Base-by-base conservation (phyloP, 2,797 vertebrate species). In the Anas acuta region DNA sequence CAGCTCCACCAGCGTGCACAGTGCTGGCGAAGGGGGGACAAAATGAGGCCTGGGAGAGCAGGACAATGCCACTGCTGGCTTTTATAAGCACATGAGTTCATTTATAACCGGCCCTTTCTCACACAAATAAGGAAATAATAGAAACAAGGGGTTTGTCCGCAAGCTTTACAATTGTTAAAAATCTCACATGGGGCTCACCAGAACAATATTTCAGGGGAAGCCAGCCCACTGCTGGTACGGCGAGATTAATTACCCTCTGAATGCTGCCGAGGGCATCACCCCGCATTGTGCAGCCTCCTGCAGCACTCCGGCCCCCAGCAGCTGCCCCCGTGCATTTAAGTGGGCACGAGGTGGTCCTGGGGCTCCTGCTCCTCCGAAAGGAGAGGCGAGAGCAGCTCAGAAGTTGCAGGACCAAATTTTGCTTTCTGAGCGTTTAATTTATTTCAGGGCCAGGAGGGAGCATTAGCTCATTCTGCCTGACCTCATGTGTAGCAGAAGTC, bases 391-490 rank as follows among this genome's bases (percentile, higher is more conserved):
- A 14, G 32, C 16, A 47, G 49, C 39, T 75, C 25, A 76, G 53
- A 70, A 73, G n/a, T 23, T 78, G 45, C 43, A 75, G 86, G 71
- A 74, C 54, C 26, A 67, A 73, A 73, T 49, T 69, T 12, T 66
- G 18, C 84, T 90, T 69, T 70, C 88, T 77, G 81, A 54, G 58
- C 82, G 41, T 61, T 67, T 45, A 13, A 74, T 89, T 28, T 35
- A 45, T 6, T 91, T 77, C 62, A 3, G 11, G 35, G 84, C 88
- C 90, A 95, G 90, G 93, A 92, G 86, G 90, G 84, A 96, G 57
- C 45, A 94, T 97, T 90, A 96, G 86, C 84, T 95, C 94, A 96
- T 90, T 82, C 72, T 67, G 32, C 57, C 91, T 95, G 94, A 95
- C 84, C 72, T 95, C 95, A 92, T 39, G 54, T 53, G 90, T 62